Evolutionary conservation across 2,888 invertebrate species (phyloP).

Genomic region (Scaptomyza cyrtandrae): DNA sequence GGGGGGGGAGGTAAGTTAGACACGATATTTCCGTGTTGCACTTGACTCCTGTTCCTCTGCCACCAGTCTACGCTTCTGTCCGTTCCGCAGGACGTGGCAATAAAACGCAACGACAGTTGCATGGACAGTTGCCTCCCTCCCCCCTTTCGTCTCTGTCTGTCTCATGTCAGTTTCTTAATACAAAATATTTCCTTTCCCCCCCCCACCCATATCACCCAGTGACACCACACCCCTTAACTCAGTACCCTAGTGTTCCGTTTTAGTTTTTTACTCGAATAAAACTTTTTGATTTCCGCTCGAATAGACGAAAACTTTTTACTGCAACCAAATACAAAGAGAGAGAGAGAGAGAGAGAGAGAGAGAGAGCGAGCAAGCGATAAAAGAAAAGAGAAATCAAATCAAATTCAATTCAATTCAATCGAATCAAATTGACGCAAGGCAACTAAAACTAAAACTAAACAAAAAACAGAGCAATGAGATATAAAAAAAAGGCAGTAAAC

Average conservation of each 20-base stretch:
- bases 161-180: constrained; percentile 53
- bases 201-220: too few species aligned
- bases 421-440: constrained; percentile 59
- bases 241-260: neutral
- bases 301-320: constrained; percentile 74
- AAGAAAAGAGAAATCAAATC: constrained; percentile 17
- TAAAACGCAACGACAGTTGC: constrained; percentile 70
- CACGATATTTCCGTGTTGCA: constrained; percentile 22
- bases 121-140: neutral
- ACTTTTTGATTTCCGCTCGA: constrained; percentile 80
- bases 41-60: constrained; percentile 18
- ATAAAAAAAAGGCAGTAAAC: neutral
- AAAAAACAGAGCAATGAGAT: constrained; percentile 8
- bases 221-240: too few species aligned
- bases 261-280: constrained; percentile 66
- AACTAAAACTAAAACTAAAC: neutral
- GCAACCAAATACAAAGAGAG: constrained; percentile 26
- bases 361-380: constrained; percentile 31
- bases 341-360: constrained; percentile 28
- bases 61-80: constrained; percentile 19
- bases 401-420: constrained; percentile 68
- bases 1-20: neutral
- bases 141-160: constrained; percentile 22
- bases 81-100: constrained; percentile 64
- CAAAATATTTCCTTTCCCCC: constrained; percentile 56